A percentile compares a stretch with the other conserved stretches of the same genome.
Conservation (phyloP, 2,888 invertebrate genomes). For the Amiota minor region DNA sequence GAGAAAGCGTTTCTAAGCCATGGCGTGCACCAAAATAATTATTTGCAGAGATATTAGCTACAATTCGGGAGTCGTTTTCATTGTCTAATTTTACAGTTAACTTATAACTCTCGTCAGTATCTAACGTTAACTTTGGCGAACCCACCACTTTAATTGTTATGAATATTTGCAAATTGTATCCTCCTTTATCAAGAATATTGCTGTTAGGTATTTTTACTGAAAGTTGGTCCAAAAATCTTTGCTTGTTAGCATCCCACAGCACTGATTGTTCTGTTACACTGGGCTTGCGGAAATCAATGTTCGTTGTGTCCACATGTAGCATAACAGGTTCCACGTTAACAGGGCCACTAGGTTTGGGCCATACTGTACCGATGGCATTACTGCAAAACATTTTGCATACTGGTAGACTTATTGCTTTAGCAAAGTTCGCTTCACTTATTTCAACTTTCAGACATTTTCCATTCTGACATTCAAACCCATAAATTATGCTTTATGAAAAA, state of each 20-base stretch:
- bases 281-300: slow-evolving; percentile 69
- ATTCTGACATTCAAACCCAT: slow-evolving; percentile 69
- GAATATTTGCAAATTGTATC: slow-evolving; percentile 72
- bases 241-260: slow-evolving; percentile 70
- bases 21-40: slow-evolving; percentile 79
- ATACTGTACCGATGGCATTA: slow-evolving; percentile 74
- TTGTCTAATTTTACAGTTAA: slow-evolving; percentile 61
- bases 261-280: slow-evolving; percentile 53
- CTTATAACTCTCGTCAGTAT: slow-evolving; percentile 77
- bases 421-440: slow-evolving; percentile 64
- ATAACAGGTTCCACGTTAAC: slow-evolving; percentile 72
- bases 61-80: slow-evolving; percentile 65
- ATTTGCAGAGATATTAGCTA: slow-evolving; percentile 75
- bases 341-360: slow-evolving; percentile 74
- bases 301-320: slow-evolving; percentile 72
- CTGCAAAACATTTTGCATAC: slow-evolving; percentile 75
- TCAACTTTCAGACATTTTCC: slow-evolving; percentile 69
- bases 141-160: slow-evolving; percentile 63
- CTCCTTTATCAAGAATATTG: slow-evolving; percentile 67
- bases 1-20: slow-evolving; percentile 77
- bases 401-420: slow-evolving; percentile 71
- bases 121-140: slow-evolving; percentile 71
- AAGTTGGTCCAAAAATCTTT: slow-evolving; percentile 69
- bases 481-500: slow-evolving; percentile 51
- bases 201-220: slow-evolving; percentile 64